phyloP scores from a whole-genome alignment of 2,888 invertebrate genomes.

The Dicyrtoma fusca region DNA sequence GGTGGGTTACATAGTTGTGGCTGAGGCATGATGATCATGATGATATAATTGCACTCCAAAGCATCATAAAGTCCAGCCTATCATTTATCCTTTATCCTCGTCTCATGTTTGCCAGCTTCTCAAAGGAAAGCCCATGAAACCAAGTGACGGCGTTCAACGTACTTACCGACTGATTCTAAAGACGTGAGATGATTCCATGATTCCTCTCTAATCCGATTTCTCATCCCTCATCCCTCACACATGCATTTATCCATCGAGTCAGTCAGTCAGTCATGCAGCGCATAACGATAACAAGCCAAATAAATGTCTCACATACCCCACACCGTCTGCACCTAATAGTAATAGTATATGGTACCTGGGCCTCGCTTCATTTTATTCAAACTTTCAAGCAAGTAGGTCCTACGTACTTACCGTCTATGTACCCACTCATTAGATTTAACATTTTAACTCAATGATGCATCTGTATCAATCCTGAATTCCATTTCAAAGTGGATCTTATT shows the following conservation, averaged over 20 bases:
- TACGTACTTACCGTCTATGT: too few species aligned
- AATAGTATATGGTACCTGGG: too few species aligned
- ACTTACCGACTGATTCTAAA: conserved; percentile 21
- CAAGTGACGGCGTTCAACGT: neutral
- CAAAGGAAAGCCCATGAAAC: neutral
- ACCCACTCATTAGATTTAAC: too few species aligned
- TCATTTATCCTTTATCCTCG: conserved; percentile 9
- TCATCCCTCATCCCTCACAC: neutral
- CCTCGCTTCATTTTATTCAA: too few species aligned
- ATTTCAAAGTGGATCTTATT: too few species aligned
- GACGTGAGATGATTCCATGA: conserved; percentile 24
- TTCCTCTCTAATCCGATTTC: conserved; percentile 1
- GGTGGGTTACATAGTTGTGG: conserved; percentile 2
- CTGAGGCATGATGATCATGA: conserved; percentile 20
- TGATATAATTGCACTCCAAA: conserved; percentile 22
- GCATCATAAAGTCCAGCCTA: conserved; percentile 22
- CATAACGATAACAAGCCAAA: too few species aligned
- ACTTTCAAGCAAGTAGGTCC: too few species aligned
- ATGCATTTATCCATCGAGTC: neutral
- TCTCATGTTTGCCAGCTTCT: conserved; percentile 3
- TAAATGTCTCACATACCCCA: too few species aligned
- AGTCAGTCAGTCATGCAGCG: too few species aligned
- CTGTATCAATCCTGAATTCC: too few species aligned
- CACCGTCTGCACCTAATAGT: too few species aligned
- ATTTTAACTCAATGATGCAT: too few species aligned